phyloP scores from a whole-genome alignment of 2,797 vertebrate genomes.

The Diplodus puntazzo region DNA sequence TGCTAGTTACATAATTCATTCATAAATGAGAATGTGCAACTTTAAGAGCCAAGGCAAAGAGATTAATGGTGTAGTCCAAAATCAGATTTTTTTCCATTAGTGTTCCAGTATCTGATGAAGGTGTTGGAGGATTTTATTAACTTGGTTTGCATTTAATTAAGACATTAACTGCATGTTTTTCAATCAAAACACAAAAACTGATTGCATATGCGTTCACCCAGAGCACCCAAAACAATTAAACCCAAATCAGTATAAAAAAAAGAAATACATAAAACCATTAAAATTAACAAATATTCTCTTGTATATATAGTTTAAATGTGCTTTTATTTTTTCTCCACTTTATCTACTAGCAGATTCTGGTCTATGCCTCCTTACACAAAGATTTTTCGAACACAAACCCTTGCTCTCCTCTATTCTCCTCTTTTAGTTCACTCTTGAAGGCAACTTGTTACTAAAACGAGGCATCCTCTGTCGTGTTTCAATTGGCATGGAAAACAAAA shows the following conservation, averaged over 20 bases:
- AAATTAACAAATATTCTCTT: constrained; percentile 89
- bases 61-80: constrained; percentile 78
- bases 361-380: constrained; percentile 65
- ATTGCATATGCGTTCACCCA: constrained; percentile 89
- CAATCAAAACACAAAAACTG: constrained; percentile 83
- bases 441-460: constrained; percentile 59
- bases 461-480: constrained; percentile 49
- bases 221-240: constrained; percentile 83
- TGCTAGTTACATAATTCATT: constrained; percentile 88
- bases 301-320: constrained; percentile 88
- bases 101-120: constrained; percentile 75
- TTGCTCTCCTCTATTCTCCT: constrained; percentile 27
- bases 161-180: constrained; percentile 81
- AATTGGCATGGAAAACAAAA: constrained; percentile 55
- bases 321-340: constrained; percentile 79
- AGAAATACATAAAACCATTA: constrained; percentile 80
- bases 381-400: constrained; percentile 57
- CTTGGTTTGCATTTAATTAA: constrained; percentile 80
- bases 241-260: constrained; percentile 83
- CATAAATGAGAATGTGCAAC: constrained; percentile 88
- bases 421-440: constrained; percentile 60
- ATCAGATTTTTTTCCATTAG: constrained; percentile 73
- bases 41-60: constrained; percentile 86
- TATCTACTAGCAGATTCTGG: constrained; percentile 71
- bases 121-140: constrained; percentile 58